These are phyloP conservation scores for Brassicogethes aeneus DNA, from an alignment of 2,888 invertebrate genomes.

Conservation along the genomic window DNA sequence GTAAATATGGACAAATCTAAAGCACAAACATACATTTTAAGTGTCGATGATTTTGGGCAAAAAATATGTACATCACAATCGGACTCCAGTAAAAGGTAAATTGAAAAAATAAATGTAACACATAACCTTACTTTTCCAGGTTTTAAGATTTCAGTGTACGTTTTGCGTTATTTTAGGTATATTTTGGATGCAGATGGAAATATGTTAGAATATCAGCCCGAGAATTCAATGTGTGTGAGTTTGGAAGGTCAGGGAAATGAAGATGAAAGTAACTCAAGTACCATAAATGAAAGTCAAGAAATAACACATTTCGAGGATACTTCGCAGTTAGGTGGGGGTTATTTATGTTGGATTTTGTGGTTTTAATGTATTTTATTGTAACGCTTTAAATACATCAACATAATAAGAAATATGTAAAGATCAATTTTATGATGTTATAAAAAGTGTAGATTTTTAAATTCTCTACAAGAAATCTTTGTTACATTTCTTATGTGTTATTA, in stretches of 20 bases:
- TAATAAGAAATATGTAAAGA: no score
- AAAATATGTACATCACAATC: conserved; percentile 32
- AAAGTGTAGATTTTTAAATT: no score
- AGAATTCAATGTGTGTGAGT: conserved; percentile 20
- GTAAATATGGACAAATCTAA: conserved; percentile 27
- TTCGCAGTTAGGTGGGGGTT: conserved; percentile 19
- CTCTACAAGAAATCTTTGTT: no score
- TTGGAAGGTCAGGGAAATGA: conserved; percentile 19
- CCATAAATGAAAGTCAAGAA: conserved; percentile 12
- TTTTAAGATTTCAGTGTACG: not conserved
- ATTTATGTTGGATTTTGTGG: not conserved
- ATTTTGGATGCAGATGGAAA: conserved; percentile 30
- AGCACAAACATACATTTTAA: conserved; percentile 35
- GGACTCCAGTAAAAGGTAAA: conserved; percentile 29
- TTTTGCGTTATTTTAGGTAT: conserved; percentile 19
- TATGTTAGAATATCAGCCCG: conserved; percentile 26
- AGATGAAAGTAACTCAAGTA: conserved; percentile 17
- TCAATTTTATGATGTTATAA: no score
- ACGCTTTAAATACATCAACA: no score
- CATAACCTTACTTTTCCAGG: not conserved
- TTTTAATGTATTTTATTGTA: not conserved
- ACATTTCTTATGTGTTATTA: no score
- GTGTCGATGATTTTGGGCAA: conserved; percentile 30
- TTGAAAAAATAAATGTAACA: not conserved
- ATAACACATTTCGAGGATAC: conserved; percentile 19